phyloP scores from a whole-genome alignment of 2,888 invertebrate species.

The Eupsilia transversa region DNA sequence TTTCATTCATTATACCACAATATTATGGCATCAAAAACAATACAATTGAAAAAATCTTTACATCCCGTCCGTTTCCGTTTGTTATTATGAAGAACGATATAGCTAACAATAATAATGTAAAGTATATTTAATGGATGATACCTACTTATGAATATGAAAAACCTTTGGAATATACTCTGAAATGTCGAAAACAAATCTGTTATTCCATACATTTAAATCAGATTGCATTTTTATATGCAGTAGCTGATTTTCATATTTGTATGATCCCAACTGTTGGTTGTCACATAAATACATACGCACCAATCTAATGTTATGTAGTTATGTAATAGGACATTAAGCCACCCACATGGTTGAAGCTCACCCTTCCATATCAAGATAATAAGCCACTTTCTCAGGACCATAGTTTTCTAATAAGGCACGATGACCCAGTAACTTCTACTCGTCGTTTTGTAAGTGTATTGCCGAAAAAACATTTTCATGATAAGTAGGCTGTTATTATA shows the following conservation, averaged over 20 bases:
- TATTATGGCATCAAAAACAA: constrained; percentile 17
- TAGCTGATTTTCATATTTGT: neutral
- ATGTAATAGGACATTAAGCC: constrained; percentile 69
- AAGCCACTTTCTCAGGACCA: constrained; percentile 80
- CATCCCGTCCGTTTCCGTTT: constrained; percentile 6
- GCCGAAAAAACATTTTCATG: constrained; percentile 40
- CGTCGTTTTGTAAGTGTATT: constrained; percentile 29
- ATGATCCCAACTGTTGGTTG: constrained; percentile 24
- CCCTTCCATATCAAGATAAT: constrained; percentile 78
- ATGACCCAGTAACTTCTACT: constrained; percentile 55
- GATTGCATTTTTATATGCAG: neutral
- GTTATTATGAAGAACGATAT: neutral
- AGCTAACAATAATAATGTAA: neutral
- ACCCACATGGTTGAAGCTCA: constrained; percentile 66
- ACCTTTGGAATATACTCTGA: neutral
- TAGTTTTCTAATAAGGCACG: constrained; percentile 72
- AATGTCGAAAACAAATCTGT: neutral
- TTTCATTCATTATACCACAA: constrained; percentile 4
- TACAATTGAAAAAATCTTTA: constrained; percentile 14
- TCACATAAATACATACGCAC: constrained; percentile 54
- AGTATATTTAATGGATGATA: neutral
- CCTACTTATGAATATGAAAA: neutral
- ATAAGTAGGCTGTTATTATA: constrained; percentile 19
- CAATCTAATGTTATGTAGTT: constrained; percentile 73
- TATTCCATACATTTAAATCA: neutral